A percentile compares a stretch with the other conserved stretches of the same genome.
These are phyloP conservation scores for Pampusana beccarii DNA, from an alignment of 2,113 vertebrate species.

Conservation along the genomic window DNA sequence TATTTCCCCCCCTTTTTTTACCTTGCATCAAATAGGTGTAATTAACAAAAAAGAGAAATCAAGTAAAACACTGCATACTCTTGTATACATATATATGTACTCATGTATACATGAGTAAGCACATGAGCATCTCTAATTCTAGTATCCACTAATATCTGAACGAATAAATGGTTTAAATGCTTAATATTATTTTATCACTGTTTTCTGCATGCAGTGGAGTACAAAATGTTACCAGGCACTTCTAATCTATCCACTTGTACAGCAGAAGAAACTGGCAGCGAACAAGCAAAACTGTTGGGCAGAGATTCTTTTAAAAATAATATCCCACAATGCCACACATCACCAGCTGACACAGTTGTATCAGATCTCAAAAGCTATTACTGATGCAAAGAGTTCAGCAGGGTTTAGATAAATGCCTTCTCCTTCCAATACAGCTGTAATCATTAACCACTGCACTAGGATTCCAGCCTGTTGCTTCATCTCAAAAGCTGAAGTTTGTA, in stretches of 20 bases:
- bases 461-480: background rate
- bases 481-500: background rate
- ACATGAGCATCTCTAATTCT: background rate
- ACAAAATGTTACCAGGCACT: background rate
- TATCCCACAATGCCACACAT: rapidly evolving
- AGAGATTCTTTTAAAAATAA: background rate
- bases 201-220: background rate
- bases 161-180: background rate
- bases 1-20: background rate
- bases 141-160: background rate
- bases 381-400: background rate
- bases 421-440: background rate
- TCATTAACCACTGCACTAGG: background rate
- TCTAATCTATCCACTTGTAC: background rate
- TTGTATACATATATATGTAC: too few species aligned
- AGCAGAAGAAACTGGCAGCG: background rate
- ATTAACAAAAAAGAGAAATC: background rate
- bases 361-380: background rate
- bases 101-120: background rate
- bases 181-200: background rate
- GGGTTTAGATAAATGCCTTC: background rate
- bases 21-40: background rate
- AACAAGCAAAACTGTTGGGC: background rate
- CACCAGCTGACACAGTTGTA: background rate
- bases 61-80: background rate